These are phyloP conservation scores for Brachionus rotundiformis DNA, from an alignment of 1,140 invertebrate genomes.

Conservation along the genomic window DNA sequence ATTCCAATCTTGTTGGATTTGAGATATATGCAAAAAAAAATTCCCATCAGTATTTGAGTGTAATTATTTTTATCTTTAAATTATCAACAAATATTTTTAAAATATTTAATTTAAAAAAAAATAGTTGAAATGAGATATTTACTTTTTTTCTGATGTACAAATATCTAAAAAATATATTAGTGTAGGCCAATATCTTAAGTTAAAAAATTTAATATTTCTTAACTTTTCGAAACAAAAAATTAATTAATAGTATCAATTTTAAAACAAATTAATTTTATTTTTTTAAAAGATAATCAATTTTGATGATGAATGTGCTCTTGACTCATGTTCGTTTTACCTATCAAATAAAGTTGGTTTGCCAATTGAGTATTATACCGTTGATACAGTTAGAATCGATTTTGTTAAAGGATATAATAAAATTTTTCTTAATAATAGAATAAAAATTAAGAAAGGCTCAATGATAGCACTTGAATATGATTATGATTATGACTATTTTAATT, in stretches of 20 bases:
- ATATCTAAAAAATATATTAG: no score
- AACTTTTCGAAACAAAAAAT: no score
- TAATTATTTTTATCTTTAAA: no score
- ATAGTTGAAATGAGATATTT: no score
- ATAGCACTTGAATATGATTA: background rate
- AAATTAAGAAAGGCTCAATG: background rate
- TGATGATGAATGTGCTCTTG: background rate
- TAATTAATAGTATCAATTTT: no score
- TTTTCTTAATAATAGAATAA: background rate
- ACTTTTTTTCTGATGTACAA: no score
- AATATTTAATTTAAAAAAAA: no score
- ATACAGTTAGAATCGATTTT: background rate
- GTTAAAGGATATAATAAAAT: constrained; percentile 5
- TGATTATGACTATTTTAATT: background rate
- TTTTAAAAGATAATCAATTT: background rate
- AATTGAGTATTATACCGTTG: background rate
- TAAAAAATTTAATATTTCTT: background rate
- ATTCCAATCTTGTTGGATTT: background rate
- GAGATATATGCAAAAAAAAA: background rate
- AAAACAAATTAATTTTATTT: background rate
- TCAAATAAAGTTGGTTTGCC: background rate
- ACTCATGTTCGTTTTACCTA: background rate
- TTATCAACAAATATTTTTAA: background rate
- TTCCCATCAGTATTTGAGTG: background rate
- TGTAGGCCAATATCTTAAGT: no score